Evolutionary conservation across 2,888 invertebrate species (phyloP), one percentile per base, ranked within the genome.

Genomic region (Carcina quercana): DNA sequence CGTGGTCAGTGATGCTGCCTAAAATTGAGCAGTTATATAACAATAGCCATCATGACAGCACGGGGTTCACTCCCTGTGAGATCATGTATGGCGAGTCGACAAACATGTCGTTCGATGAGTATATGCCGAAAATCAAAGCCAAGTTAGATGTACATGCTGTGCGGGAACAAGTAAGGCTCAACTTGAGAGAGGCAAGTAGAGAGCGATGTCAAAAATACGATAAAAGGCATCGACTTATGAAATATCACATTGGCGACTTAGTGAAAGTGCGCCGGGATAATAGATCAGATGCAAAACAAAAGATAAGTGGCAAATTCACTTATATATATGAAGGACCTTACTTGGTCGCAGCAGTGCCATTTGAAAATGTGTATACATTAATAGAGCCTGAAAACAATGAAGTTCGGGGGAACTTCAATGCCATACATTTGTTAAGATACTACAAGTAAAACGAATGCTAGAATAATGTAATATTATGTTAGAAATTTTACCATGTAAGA

Each of bases 11-110:
- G 0, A 1, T 35, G 1, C 19, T 46, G 13, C 35, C 38, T 0
- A 40, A 31, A 15, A 28, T 47, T 4, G 45, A 48, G 15, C 21
- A 32, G 0, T 28, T 42, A 1, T 46, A 51, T 17, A 51, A 51
- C 20, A 47, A 47, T 24, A 40, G 38, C 0, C 37, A 11, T 11
- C 47, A 50, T 31, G 37, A 34, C 1, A 43, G 42, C 14, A 40
- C 34, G 5, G 38, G 35, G 0, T 51, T 34, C 24, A 43, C 45
- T 0, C 46, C 45, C 2, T 13, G 21, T 31, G 34, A 46, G 14
- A 31, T 45, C 0, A 7, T 45, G 22, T 40, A 30, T 27, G 40
- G 37, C 0, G 7, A n/a, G n/a, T 3, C 13, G 0, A 37, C 19
- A 0, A 5, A n/a, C 2, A 5, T 45, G 11, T 20, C 34, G 2